phyloP scores from a whole-genome alignment of 2,113 vertebrate genomes.

The Anseranas semipalmata region DNA sequence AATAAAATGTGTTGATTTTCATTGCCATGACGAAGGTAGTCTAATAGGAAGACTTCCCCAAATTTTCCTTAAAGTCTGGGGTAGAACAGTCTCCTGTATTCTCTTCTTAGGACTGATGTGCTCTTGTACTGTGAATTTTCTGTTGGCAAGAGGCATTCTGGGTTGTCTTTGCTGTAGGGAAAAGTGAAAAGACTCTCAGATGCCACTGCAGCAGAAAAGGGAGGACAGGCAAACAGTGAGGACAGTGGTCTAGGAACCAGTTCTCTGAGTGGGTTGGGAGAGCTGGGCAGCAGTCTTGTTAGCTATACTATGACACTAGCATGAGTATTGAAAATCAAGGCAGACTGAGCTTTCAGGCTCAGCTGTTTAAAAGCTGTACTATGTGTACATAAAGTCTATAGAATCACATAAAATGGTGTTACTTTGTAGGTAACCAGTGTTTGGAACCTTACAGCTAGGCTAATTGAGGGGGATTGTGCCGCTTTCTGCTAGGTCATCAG shows the following conservation, averaged over 20 bases:
- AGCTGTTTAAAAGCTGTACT: not conserved
- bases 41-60: not conserved
- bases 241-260: not conserved
- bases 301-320: not conserved
- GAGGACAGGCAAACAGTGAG: not conserved
- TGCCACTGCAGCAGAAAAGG: not conserved
- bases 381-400: not conserved
- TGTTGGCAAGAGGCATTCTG: not conserved
- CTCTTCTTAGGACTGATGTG: not conserved
- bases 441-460: not conserved
- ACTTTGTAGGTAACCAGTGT: not conserved
- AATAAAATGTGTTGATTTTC: not conserved
- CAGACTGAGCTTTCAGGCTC: not conserved
- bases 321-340: not conserved
- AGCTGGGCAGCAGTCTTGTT: not conserved
- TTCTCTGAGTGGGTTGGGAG: not conserved
- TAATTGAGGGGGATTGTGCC: not conserved
- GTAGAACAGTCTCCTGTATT: not conserved
- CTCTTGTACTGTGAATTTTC: not conserved
- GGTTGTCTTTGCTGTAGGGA: not conserved
- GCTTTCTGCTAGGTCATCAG: not conserved
- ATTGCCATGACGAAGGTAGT: not conserved
- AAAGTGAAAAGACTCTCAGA: not conserved
- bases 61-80: not conserved
- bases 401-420: not conserved